phyloP scores from a whole-genome alignment of 2,888 invertebrate species.

The Polyploca ridens region DNA sequence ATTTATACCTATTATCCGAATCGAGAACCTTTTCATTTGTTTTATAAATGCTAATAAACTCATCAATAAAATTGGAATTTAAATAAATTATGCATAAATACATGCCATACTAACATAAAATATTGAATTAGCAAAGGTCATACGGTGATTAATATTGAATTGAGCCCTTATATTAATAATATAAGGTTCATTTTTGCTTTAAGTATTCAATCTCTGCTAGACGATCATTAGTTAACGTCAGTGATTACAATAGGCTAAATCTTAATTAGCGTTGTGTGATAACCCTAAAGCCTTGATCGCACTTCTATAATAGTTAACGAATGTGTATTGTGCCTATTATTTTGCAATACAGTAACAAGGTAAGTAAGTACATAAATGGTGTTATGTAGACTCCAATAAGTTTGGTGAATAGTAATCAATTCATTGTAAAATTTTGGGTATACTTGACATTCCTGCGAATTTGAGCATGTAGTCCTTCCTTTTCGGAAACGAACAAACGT shows the following conservation, averaged over 20 bases:
- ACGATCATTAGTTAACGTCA: conserved; percentile 41
- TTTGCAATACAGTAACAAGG: background rate
- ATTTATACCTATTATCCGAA: no score
- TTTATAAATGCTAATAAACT: no score
- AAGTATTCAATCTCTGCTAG: conserved; percentile 27
- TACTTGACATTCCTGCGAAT: background rate
- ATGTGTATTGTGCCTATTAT: conserved; percentile 9
- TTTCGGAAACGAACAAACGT: no score
- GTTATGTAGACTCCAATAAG: background rate
- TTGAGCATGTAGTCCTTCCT: no score
- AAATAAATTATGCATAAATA: no score
- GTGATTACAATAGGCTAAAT: conserved; percentile 39
- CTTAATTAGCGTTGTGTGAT: conserved; percentile 40
- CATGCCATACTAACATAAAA: no score
- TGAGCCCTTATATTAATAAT: background rate
- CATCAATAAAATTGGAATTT: no score
- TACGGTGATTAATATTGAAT: background rate
- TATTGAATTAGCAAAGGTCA: background rate
- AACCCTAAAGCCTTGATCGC: conserved; percentile 33
- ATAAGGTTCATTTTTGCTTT: conserved; percentile 22
- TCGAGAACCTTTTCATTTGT: no score
- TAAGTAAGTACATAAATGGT: background rate
- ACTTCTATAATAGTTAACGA: conserved; percentile 18
- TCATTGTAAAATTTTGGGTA: background rate
- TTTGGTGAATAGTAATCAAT: background rate